phyloP scores from a whole-genome alignment of 2,888 invertebrate genomes.

The Mellilla xanthometata region DNA sequence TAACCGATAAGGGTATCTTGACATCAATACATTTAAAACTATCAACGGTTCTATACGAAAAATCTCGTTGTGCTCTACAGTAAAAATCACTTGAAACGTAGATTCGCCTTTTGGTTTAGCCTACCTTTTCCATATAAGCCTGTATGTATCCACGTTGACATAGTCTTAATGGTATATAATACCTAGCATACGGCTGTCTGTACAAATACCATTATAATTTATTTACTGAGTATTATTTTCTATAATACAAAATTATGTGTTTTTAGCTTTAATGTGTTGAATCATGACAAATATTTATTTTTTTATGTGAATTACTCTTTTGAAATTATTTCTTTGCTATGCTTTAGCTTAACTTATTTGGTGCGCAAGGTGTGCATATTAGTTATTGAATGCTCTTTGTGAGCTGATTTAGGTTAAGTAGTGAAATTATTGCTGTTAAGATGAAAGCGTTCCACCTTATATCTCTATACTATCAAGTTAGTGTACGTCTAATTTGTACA shows the following conservation, averaged over 20 bases:
- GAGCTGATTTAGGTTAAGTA: slow-evolving; percentile 27
- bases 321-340: slow-evolving; percentile 37
- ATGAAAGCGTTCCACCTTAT: slow-evolving; percentile 4
- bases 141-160: slow-evolving; percentile 31
- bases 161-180: slow-evolving; percentile 55
- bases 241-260: slow-evolving; percentile 47
- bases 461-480: no score
- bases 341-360: slow-evolving; percentile 40
- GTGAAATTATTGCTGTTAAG: slow-evolving; percentile 28
- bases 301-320: slow-evolving; percentile 45
- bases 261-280: slow-evolving; percentile 59
- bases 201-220: slow-evolving; percentile 58
- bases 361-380: slow-evolving; percentile 54
- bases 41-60: no score
- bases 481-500: no score
- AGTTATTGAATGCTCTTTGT: slow-evolving; percentile 1
- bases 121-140: no score
- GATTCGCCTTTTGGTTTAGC: no score
- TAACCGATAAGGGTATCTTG: no score
- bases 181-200: slow-evolving; percentile 63
- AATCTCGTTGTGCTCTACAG: no score
- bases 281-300: slow-evolving; percentile 79
- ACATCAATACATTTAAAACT: no score
- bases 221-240: slow-evolving; percentile 67
- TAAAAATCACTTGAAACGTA: no score